Conservation (phyloP, 2,888 invertebrate genomes). For the Agonopterix arenella region DNA sequence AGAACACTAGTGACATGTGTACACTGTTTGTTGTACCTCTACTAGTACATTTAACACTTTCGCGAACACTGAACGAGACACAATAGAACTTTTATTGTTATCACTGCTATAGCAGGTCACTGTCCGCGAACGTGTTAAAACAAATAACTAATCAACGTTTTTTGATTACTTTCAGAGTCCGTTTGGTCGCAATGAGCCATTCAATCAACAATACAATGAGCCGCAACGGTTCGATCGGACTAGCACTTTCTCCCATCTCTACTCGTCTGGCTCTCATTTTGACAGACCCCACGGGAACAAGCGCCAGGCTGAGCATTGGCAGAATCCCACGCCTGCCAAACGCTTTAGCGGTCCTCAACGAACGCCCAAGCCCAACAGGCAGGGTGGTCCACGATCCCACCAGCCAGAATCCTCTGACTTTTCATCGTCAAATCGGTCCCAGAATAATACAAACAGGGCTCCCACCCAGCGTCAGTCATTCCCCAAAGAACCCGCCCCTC, state of each 20-base stretch:
- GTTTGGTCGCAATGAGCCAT: conserved; percentile 25
- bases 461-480: conserved; percentile 6
- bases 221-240: conserved; percentile 13
- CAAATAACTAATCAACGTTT: background rate
- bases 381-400: background rate
- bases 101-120: no score
- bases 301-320: conserved; percentile 30
- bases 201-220: conserved; percentile 23
- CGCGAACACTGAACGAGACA: no score
- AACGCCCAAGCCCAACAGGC: background rate
- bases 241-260: conserved; percentile 29
- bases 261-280: conserved; percentile 21
- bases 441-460: background rate
- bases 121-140: no score
- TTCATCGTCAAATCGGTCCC: background rate
- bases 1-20: background rate
- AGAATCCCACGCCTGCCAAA: conserved; percentile 27
- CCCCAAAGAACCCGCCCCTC: conserved; percentile 12
- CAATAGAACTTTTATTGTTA: no score
- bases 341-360: conserved; percentile 20
- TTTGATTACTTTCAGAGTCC: conserved; percentile 38
- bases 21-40: no score
- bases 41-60: no score
- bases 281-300: conserved; percentile 27
- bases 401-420: background rate